Evolutionary conservation across 1,140 invertebrate species (phyloP).

Genomic region (Tigriopus japonicus): DNA sequence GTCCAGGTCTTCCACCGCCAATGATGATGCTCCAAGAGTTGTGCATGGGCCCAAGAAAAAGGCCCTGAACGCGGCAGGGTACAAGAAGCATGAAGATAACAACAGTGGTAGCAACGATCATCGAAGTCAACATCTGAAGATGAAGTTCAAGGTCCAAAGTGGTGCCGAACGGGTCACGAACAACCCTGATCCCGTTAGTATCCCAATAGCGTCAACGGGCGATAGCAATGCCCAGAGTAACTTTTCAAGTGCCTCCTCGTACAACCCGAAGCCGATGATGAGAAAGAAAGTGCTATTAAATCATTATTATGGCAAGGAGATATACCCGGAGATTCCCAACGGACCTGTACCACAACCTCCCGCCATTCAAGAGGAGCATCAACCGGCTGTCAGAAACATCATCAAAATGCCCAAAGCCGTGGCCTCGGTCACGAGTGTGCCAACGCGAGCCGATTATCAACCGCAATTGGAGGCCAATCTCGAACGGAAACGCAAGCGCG

Average conservation of each 20-base stretch:
- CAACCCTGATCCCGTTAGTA: not conserved
- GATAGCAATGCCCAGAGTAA: not conserved
- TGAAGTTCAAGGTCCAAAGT: conserved; percentile 1
- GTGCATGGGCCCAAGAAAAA: not conserved
- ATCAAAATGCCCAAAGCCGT: conserved; percentile 69
- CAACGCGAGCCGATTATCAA: conserved; percentile 54
- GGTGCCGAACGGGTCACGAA: not conserved
- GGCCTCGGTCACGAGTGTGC: conserved; percentile 60
- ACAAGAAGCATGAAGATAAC: not conserved
- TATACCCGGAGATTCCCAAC: conserved; percentile 1
- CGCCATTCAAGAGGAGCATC: conserved; percentile 23
- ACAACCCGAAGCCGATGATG: not conserved
- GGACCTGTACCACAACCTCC: no score
- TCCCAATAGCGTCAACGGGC: not conserved
- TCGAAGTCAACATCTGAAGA: not conserved
- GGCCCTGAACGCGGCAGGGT: not conserved
- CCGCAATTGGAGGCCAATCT: conserved; percentile 13
- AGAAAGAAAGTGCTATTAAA: conserved; percentile 12
- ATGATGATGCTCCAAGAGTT: no score
- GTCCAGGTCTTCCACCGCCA: not conserved
- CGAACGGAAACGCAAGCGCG: conserved; percentile 11
- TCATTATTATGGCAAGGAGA: conserved; percentile 9
- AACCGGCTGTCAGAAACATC: conserved; percentile 42
- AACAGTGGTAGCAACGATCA: not conserved
- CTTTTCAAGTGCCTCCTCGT: not conserved